Conservation (phyloP, 2,888 invertebrate genomes). For the Heliconius erato region DNA sequence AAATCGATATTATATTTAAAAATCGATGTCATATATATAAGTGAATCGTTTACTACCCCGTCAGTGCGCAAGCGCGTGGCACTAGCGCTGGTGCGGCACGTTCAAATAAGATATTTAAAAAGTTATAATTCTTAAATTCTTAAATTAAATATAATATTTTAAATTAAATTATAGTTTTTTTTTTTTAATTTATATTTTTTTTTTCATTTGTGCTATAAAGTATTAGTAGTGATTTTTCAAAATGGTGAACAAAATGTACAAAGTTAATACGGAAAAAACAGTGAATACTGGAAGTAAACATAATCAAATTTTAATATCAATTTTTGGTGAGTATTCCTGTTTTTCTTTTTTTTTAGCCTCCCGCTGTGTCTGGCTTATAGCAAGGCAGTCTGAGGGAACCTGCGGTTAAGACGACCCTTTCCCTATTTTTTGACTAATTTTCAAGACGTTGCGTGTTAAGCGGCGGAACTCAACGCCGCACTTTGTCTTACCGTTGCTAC, state of each 20-base stretch:
- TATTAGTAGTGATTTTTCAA: background rate
- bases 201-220: background rate
- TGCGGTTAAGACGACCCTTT: background rate
- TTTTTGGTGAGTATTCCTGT: too few relatives aligned
- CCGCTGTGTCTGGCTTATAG: too few relatives aligned
- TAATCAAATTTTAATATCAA: too few relatives aligned
- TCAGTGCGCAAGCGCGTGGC: slow-evolving; percentile 39
- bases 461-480: too few relatives aligned
- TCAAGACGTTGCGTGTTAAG: too few relatives aligned
- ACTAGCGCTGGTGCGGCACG: background rate
- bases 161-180: background rate
- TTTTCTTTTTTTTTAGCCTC: too few relatives aligned
- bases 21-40: slow-evolving; percentile 36
- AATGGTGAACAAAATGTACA: too few relatives aligned
- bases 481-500: too few relatives aligned
- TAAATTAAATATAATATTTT: background rate
- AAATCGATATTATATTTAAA: slow-evolving; percentile 21
- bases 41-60: slow-evolving; percentile 21
- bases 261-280: too few relatives aligned
- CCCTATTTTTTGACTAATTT: background rate
- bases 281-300: too few relatives aligned
- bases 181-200: slow-evolving; percentile 5
- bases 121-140: background rate
- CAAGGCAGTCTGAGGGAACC: background rate
- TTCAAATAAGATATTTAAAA: background rate